A percentile compares a stretch with the other conserved stretches of the same genome.
phyloP scores from a whole-genome alignment of 2,113 vertebrate genomes.

The Colistium nudipinnis region DNA sequence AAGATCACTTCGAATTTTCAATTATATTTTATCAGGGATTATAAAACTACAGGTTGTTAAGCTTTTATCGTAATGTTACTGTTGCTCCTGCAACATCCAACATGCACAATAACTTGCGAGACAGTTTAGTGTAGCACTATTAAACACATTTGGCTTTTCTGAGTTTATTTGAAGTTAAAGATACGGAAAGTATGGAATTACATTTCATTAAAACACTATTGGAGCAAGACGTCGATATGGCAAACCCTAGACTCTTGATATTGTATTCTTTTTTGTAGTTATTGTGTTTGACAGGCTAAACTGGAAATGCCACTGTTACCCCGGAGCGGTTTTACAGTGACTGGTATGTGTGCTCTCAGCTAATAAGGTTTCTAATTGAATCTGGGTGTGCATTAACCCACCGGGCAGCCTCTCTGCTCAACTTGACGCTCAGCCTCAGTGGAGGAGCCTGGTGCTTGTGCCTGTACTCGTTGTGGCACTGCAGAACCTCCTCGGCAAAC shows the following conservation, averaged over 20 bases:
- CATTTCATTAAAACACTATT: constrained; percentile 11
- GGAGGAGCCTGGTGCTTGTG: constrained; percentile 89
- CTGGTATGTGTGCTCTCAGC: constrained; percentile 7
- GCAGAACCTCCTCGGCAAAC: constrained; percentile 90
- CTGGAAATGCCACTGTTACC: constrained; percentile 30
- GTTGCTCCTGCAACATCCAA: background rate
- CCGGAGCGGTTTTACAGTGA: constrained; percentile 35
- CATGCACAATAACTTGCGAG: background rate
- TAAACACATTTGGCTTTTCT: background rate
- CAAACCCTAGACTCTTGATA: constrained; percentile 4
- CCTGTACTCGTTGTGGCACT: constrained; percentile 92
- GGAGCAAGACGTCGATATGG: constrained; percentile 20
- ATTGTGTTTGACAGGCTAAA: constrained; percentile 28
- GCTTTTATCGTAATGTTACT: no score
- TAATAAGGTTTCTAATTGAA: constrained; percentile 51
- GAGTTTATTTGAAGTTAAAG: background rate
- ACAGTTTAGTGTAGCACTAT: background rate
- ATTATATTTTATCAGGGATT: background rate
- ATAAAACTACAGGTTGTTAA: background rate
- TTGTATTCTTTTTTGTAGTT: background rate
- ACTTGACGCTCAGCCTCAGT: constrained; percentile 89
- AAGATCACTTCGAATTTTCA: background rate
- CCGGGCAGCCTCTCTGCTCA: constrained; percentile 90
- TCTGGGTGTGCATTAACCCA: constrained; percentile 77
- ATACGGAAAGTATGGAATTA: constrained; percentile 2